Conservation (phyloP, 2,888 invertebrate genomes). For the Glyphotaelius pellucidus region DNA sequence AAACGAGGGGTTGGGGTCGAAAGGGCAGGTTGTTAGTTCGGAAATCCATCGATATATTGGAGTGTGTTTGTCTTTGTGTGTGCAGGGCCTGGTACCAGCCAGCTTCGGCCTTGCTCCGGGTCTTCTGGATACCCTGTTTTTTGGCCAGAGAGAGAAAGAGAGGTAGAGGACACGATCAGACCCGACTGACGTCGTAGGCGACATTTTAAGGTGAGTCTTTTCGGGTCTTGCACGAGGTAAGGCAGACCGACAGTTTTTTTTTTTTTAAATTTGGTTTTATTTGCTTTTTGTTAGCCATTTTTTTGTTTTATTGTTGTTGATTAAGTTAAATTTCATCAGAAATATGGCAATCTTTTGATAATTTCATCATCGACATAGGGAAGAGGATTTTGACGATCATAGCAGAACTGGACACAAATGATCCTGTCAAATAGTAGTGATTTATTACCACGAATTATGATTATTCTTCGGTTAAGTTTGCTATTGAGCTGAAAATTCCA, state of each 20-base stretch:
- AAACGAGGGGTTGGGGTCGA: constrained; percentile 46
- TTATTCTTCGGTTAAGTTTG: not conserved
- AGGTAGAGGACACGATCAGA: constrained; percentile 37
- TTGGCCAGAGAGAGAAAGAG: constrained; percentile 29
- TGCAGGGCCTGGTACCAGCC: constrained; percentile 73
- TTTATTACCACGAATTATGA: not conserved
- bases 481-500: not conserved
- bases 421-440: not conserved
- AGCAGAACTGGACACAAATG: not conserved
- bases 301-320: constrained; percentile 16
- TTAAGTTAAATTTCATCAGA: not conserved
- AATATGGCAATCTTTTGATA: not conserved
- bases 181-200: not conserved
- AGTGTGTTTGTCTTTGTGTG: constrained; percentile 79
- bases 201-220: constrained; percentile 42
- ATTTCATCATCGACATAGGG: not conserved
- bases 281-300: constrained; percentile 18
- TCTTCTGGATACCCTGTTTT: constrained; percentile 59
- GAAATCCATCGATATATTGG: constrained; percentile 67
- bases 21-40: constrained; percentile 52
- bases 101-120: constrained; percentile 41
- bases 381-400: not conserved
- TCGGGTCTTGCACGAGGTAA: constrained; percentile 13
- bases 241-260: constrained; percentile 9
- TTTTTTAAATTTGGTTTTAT: constrained; percentile 12